These are phyloP conservation scores for Sardinella longiceps DNA, from an alignment of 2,797 vertebrate species.

Conservation along the genomic window DNA sequence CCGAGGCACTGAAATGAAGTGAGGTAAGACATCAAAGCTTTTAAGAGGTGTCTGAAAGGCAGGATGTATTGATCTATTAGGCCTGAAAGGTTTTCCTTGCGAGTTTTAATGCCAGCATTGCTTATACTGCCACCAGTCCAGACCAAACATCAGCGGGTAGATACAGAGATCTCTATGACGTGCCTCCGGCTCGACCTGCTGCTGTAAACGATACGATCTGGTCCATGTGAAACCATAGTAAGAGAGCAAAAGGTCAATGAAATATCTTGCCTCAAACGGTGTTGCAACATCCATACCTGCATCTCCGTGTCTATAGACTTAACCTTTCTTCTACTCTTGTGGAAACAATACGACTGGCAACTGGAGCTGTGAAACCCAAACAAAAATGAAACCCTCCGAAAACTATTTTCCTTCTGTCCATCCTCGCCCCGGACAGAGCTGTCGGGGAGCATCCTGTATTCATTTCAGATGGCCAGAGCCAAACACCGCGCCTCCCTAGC, in stretches of 20 bases:
- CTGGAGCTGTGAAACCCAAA: constrained; percentile 25
- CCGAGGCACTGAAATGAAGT: background rate
- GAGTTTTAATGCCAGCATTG: background rate
- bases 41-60: background rate
- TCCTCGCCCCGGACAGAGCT: constrained; percentile 15
- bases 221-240: constrained; percentile 29
- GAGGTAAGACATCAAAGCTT: background rate
- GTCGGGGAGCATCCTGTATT: constrained; percentile 40
- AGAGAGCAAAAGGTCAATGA: constrained; percentile 9
- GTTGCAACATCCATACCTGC: constrained; percentile 34
- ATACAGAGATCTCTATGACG: background rate
- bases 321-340: constrained; percentile 26
- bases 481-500: constrained; percentile 7
- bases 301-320: background rate
- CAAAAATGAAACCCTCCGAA: background rate
- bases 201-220: constrained; percentile 34
- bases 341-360: background rate
- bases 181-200: constrained; percentile 14
- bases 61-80: background rate
- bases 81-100: background rate
- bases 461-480: constrained; percentile 35
- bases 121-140: background rate
- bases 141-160: constrained; percentile 22
- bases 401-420: constrained; percentile 26
- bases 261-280: background rate